These are phyloP conservation scores for Procambarus clarkii DNA, from an alignment of 1,140 invertebrate species.

Conservation along the genomic window DNA sequence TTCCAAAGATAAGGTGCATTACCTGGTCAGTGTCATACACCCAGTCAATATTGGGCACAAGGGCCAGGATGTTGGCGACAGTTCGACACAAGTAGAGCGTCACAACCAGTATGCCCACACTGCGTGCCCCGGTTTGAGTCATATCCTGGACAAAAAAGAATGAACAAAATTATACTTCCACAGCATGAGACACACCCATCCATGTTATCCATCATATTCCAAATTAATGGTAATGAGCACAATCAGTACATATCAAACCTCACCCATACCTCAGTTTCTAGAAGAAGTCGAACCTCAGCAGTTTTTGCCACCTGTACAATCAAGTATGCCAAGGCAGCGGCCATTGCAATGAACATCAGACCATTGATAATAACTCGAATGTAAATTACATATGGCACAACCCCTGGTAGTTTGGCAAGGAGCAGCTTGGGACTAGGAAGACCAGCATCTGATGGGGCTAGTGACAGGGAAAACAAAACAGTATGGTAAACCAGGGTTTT, in stretches of 20 bases:
- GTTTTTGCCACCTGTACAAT: constrained; percentile 59
- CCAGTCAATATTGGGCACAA: constrained; percentile 41
- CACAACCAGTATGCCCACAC: constrained; percentile 49
- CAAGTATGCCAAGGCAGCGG: constrained; percentile 43
- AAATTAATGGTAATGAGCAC: no score
- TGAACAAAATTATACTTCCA: neutral
- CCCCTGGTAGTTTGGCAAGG: constrained; percentile 32
- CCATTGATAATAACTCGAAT: constrained; percentile 53
- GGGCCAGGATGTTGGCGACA: constrained; percentile 49
- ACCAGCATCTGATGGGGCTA: neutral
- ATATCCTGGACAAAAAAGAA: constrained; percentile 17
- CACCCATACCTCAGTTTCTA: constrained; percentile 42
- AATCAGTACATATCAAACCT: no score
- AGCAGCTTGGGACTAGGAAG: constrained; percentile 18
- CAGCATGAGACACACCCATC: neutral
- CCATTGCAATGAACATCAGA: constrained; percentile 44
- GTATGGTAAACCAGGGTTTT: no score
- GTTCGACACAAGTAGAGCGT: constrained; percentile 51
- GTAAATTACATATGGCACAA: constrained; percentile 38
- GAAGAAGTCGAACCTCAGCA: constrained; percentile 47
- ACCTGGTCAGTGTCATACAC: constrained; percentile 63
- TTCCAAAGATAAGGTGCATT: neutral
- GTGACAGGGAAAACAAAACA: neutral
- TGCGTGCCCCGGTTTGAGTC: constrained; percentile 42
- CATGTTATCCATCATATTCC: no score